These are phyloP conservation scores for Diaperis boleti DNA, from an alignment of 2,888 invertebrate genomes.

Conservation along the genomic window DNA sequence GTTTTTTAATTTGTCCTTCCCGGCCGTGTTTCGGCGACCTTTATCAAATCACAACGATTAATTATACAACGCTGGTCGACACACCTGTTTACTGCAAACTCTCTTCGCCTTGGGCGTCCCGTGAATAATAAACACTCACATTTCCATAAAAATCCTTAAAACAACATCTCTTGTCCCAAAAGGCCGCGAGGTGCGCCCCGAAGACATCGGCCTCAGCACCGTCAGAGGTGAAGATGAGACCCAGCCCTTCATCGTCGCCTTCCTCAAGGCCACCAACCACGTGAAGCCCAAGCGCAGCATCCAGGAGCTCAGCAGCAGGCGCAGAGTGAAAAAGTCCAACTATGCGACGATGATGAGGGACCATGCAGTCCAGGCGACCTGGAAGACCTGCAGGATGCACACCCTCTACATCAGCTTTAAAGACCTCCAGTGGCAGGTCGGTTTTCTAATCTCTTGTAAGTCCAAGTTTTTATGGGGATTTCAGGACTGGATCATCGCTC, in stretches of 20 bases:
- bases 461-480: conserved; percentile 65
- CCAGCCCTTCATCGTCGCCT: conserved; percentile 94
- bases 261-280: conserved; percentile 75
- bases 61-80: neutral
- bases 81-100: neutral
- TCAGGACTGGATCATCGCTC: conserved; percentile 97
- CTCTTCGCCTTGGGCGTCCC: neutral
- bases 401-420: conserved; percentile 94
- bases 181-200: conserved; percentile 84
- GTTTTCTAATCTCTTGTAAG: too few species aligned
- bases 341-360: conserved; percentile 66
- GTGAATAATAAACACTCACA: neutral
- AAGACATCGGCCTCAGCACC: conserved; percentile 87
- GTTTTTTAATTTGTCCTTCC: too few species aligned
- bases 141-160: neutral
- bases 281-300: conserved; percentile 72
- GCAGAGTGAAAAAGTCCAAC: conserved; percentile 69
- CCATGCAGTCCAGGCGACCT: conserved; percentile 36
- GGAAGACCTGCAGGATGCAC: conserved; percentile 87
- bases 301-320: conserved; percentile 71
- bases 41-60: too few species aligned
- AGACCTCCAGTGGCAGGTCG: conserved; percentile 88
- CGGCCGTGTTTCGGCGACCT: too few species aligned
- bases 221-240: conserved; percentile 82
- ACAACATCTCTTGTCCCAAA: neutral